A percentile compares a stretch with the other conserved stretches of the same genome.
These are phyloP conservation scores for Colossoma macropomum DNA, from an alignment of 2,113 vertebrate genomes.

Conservation along the genomic window DNA sequence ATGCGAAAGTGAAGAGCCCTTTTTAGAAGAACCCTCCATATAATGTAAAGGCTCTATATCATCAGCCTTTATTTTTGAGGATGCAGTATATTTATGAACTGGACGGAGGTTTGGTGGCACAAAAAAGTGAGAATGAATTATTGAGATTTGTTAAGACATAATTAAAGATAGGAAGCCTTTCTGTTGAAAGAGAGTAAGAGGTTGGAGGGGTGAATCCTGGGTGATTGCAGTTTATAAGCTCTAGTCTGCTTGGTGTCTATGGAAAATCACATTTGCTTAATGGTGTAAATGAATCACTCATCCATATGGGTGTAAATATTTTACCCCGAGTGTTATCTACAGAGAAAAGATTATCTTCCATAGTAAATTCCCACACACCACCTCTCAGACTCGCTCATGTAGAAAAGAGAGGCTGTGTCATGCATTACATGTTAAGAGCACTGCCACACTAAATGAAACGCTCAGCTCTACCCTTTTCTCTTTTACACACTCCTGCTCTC, in stretches of 20 bases:
- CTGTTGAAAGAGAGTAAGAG: conserved; percentile 1
- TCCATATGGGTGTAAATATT: conserved; percentile 57
- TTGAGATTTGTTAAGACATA: not conserved
- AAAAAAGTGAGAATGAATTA: not conserved
- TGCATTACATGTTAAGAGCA: conserved; percentile 51
- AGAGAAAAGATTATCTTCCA: conserved; percentile 56
- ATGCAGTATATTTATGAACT: too few species aligned
- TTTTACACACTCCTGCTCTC: not conserved
- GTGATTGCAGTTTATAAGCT: not conserved
- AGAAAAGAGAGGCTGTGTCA: conserved; percentile 43
- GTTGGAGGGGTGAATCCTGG: conserved; percentile 23
- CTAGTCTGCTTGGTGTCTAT: conserved; percentile 38
- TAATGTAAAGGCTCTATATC: too few species aligned
- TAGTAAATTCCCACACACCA: conserved; percentile 44
- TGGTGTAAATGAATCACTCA: conserved; percentile 56
- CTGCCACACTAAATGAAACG: conserved; percentile 32
- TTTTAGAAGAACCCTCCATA: too few species aligned
- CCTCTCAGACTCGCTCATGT: conserved; percentile 39
- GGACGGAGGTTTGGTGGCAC: not conserved
- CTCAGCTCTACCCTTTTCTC: conserved; percentile 29
- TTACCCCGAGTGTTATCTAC: conserved; percentile 57
- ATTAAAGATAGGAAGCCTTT: conserved; percentile 5
- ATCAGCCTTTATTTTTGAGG: too few species aligned
- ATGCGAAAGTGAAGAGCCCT: too few species aligned
- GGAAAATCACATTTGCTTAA: conserved; percentile 56